These are phyloP conservation scores for Cherax destructor DNA, from an alignment of 1,140 invertebrate species.

Conservation along the genomic window DNA sequence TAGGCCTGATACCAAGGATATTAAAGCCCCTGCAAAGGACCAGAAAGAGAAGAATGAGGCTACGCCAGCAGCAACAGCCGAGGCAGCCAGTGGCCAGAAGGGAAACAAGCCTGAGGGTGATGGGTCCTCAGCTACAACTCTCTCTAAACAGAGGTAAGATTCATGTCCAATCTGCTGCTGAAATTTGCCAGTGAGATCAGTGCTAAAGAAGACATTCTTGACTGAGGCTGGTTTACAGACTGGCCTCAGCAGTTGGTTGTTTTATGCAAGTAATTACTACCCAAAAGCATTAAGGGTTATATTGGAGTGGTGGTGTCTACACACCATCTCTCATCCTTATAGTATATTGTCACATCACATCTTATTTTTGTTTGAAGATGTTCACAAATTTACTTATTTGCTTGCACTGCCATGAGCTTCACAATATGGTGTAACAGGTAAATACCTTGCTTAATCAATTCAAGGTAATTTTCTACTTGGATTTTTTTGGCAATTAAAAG, in stretches of 20 bases:
- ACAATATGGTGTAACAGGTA: no score
- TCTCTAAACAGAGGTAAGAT: slow-evolving; percentile 39
- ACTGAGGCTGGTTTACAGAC: background rate
- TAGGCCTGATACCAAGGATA: slow-evolving; percentile 3
- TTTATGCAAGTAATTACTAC: background rate
- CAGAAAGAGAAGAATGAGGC: slow-evolving; percentile 1
- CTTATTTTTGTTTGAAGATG: no score
- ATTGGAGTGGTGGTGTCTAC: no score
- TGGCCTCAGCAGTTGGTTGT: background rate
- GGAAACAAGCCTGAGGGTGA: slow-evolving; percentile 26
- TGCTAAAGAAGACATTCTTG: background rate
- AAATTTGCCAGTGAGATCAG: background rate
- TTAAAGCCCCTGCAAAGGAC: slow-evolving; percentile 14
- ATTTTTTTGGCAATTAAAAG: no score
- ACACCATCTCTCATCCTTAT: no score
- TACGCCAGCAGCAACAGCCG: slow-evolving; percentile 1
- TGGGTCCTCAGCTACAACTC: slow-evolving; percentile 15
- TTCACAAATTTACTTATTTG: background rate
- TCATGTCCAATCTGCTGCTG: background rate
- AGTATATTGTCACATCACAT: no score
- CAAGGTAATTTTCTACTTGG: no score
- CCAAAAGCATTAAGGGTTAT: background rate
- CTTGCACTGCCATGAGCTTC: no score
- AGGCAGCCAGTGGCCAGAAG: slow-evolving; percentile 21
- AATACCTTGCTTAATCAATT: no score